These are phyloP conservation scores for Ascidia mentula DNA, from an alignment of 23 tunicate genomes.

Conservation along the genomic window DNA sequence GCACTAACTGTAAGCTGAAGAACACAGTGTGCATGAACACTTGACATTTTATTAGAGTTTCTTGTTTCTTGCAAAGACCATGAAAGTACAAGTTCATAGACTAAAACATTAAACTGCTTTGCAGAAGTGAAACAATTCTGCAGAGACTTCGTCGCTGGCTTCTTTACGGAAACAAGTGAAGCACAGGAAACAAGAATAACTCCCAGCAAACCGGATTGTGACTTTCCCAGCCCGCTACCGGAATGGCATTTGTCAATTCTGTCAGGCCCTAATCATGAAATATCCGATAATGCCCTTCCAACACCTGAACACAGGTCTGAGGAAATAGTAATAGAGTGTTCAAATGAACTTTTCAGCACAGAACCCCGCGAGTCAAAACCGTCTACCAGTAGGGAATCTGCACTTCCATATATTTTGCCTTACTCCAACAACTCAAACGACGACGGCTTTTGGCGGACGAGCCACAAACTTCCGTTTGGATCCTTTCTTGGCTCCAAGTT, in stretches of 20 bases:
- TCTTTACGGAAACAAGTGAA: neutral
- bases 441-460: neutral
- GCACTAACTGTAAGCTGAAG: too few relatives aligned
- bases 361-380: neutral
- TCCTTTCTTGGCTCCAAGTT: neutral
- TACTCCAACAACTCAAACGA: neutral
- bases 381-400: neutral
- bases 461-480: neutral
- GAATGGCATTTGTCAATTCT: neutral
- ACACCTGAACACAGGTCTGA: neutral
- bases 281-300: neutral
- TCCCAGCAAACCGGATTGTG: too few relatives aligned
- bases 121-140: neutral
- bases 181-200: neutral
- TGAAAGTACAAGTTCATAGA: too few relatives aligned
- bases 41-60: too few relatives aligned
- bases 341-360: neutral
- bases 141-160: neutral
- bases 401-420: neutral
- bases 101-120: too few relatives aligned
- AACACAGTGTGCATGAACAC: too few relatives aligned
- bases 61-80: too few relatives aligned
- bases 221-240: neutral
- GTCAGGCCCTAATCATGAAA: neutral
- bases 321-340: neutral